Conservation (phyloP, 2,797 vertebrate species). For the Neomorphus geoffroyi region DNA sequence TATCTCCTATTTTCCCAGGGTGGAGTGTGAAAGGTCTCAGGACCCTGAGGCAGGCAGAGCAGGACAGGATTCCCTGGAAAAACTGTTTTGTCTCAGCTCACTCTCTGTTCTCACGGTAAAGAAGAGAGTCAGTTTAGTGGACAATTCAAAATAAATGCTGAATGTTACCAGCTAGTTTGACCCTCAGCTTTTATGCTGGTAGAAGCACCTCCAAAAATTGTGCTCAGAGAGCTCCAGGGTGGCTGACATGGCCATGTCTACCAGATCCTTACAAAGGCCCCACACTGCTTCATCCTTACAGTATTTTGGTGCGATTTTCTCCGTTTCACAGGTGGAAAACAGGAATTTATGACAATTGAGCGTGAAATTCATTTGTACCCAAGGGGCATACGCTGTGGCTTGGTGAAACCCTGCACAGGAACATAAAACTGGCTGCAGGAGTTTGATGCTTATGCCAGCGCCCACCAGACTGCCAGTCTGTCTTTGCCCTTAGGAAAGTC, state of each 20-base stretch:
- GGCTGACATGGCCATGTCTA: neutral
- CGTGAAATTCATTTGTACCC: neutral
- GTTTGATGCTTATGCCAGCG: neutral
- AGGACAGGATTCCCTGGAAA: neutral
- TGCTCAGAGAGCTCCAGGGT: neutral
- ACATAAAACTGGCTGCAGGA: neutral
- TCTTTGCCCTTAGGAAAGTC: fast-evolving
- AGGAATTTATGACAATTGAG: neutral
- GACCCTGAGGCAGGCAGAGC: neutral
- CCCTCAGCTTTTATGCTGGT: neutral
- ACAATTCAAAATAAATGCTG: neutral
- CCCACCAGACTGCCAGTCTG: neutral
- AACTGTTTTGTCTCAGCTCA: neutral
- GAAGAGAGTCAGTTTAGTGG: neutral
- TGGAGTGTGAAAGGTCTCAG: neutral
- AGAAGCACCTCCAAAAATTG: neutral
- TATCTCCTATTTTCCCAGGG: neutral
- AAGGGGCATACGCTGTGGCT: fast-evolving
- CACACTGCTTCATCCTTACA: neutral
- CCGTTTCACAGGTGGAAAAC: neutral
- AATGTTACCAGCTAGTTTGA: neutral
- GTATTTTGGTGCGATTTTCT: neutral
- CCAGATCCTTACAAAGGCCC: neutral
- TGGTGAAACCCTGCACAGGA: neutral
- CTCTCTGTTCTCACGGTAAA: neutral